These are phyloP conservation scores for Sminthurinus aureus DNA, from an alignment of 2,888 invertebrate genomes.

Conservation along the genomic window DNA sequence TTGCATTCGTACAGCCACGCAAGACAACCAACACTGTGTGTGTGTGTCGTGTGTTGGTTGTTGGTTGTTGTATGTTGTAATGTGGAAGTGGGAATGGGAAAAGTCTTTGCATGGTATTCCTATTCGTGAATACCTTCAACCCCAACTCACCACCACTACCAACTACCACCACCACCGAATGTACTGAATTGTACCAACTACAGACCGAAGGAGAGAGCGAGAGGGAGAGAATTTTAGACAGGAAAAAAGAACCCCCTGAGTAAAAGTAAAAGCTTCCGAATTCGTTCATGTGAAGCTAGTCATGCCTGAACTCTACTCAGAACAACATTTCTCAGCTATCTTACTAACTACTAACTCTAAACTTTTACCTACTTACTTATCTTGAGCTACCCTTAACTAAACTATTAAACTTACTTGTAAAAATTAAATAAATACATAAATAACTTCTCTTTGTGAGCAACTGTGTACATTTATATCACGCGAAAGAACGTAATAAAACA, in stretches of 20 bases:
- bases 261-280: conserved; percentile 35
- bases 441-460: not conserved
- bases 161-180: conserved; percentile 14
- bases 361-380: conserved; percentile 5
- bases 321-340: conserved; percentile 37
- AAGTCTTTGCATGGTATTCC: conserved; percentile 14
- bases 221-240: not conserved
- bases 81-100: not conserved
- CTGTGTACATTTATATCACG: too few relatives aligned
- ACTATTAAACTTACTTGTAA: not conserved
- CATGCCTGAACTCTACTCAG: conserved; percentile 58
- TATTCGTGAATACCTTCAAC: conserved; percentile 1
- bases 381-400: too few relatives aligned
- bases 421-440: not conserved
- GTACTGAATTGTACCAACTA: not conserved
- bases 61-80: not conserved
- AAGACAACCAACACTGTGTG: not conserved
- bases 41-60: too few relatives aligned
- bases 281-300: conserved; percentile 46
- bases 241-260: conserved; percentile 14
- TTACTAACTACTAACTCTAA: conserved; percentile 8
- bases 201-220: too few relatives aligned
- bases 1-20: conserved; percentile 29
- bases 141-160: conserved; percentile 20
- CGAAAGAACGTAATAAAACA: not conserved